phyloP scores from a whole-genome alignment of 2,888 invertebrate genomes.

The Campopleginae sp. region DNA sequence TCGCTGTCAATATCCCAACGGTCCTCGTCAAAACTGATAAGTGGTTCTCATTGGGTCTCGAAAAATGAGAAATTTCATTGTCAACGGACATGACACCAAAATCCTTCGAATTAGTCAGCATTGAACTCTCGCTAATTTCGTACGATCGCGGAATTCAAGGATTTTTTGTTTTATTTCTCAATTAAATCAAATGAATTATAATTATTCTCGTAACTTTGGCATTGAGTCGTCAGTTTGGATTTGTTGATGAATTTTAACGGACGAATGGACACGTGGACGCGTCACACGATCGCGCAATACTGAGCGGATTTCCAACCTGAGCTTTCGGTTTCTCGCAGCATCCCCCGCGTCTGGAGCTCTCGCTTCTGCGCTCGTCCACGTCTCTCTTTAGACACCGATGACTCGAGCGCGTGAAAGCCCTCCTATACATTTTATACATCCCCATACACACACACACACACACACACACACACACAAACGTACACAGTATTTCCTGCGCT shows the following conservation, averaged over 20 bases:
- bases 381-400: slow-evolving; percentile 36
- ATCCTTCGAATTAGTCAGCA: slow-evolving; percentile 74
- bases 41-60: slow-evolving; percentile 71
- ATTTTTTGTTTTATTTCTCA: background rate
- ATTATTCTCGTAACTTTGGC: background rate
- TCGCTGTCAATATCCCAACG: slow-evolving; percentile 76
- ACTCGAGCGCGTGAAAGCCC: slow-evolving; percentile 18
- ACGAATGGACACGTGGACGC: slow-evolving; percentile 64
- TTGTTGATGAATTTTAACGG: background rate
- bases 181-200: background rate
- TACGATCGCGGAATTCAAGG: background rate
- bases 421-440: background rate
- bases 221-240: background rate
- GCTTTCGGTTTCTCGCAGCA: slow-evolving; percentile 70
- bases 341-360: slow-evolving; percentile 72
- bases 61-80: slow-evolving; percentile 72
- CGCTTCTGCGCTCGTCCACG: slow-evolving; percentile 72
- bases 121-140: slow-evolving; percentile 51
- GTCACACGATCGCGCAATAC: slow-evolving; percentile 73
- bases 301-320: slow-evolving; percentile 66
- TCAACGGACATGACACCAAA: slow-evolving; percentile 71
- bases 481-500: slow-evolving; percentile 12
- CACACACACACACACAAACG: slow-evolving; percentile 14
- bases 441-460: too few relatives aligned
- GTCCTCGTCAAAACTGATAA: slow-evolving; percentile 75